Base-by-base conservation (phyloP, 2,888 invertebrate genomes). In the Trypoxylon attenuatum region DNA sequence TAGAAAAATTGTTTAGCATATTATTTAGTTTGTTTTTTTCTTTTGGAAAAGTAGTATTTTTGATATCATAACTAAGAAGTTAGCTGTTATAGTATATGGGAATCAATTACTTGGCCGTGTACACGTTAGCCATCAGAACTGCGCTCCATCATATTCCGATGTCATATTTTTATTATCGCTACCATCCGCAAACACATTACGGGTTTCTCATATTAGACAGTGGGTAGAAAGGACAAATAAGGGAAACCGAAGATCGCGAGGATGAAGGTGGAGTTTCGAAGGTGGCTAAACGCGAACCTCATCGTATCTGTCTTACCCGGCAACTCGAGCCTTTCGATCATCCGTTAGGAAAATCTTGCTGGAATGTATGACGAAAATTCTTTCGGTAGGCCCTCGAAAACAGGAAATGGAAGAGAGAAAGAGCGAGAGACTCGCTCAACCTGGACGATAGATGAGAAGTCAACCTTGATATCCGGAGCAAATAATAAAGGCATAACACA, bases 141-240 rank as follows among this genome's bases (percentile, higher is more conserved):
- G 42, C 62, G 63, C 76, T 81, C 77, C 76, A 80, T 82, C 81
- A 77, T 68, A 61, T 51, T 43, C 43, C 55, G 50, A 55, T 71
- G 80, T 76, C 76, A 75, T 78, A 81, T 77, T 82, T 82, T 81
- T 79, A 82, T 82, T 78, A 82, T 68, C 42, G 25, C 25, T 45
- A 43, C 62, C 66, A 42, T 61, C 63, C 46, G 71, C 67, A 74
- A 77, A 77, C 73, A 78, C 78, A 74, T 78, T 80, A 82, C 78
- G 77, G 69, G 76, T 60, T 77, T 79, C 72, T 73, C 73, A 71
- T 76, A 79, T 82, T 80, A 80, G 64, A 63, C 46, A 23, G 15
- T 10, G 18, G 15, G 15, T 29, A n/a, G 33, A 42, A 43, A 19
- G 10, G 38, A 33, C 18, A 22, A 42, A 46, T 43, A 25, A 42